Evolutionary conservation across 2,113 vertebrate genomes (phyloP), one percentile per base, ranked within the genome.

Genomic region (Menura novaehollandiae): DNA sequence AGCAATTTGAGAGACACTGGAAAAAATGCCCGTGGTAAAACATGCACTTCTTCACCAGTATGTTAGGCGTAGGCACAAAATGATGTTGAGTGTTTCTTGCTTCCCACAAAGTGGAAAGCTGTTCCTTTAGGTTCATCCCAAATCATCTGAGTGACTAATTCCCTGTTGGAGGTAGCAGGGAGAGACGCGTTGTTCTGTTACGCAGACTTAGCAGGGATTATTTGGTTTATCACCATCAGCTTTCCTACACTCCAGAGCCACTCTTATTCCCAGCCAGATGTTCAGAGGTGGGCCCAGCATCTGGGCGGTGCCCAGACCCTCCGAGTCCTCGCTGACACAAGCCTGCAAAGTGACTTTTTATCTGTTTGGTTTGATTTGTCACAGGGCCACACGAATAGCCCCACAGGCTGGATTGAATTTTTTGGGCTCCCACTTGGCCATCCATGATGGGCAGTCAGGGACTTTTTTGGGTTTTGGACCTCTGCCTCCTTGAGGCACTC

Each of bases 101-200:
- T 94, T 88, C 85, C 69, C 74, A 69, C 1, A 2, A 84, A 82
- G 41, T 46, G 49, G 47, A 89, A 83, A 88, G 60, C 66, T 93
- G 53, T 73, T 93, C 71, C 46, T 79, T 88, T 85, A 76, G 75
- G 91, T 92, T 95, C 85, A 80, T 89, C 93, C 79, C 72, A 37
- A 74, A 77, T 69, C 27, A 28, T 81, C 69, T 44, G 49, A 79
- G 69, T 85, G 87, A 91, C 72, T 91, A 60, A 92, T 69, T 79
- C 78, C 74, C 37, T 73, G 72, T 41, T 15, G 8, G 72, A 89
- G 59, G 58, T 41, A 79, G 53, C 62, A 39, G 78, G 66, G 85
- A 79, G 49, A 53, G 49, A 30, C 0, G 1, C 0, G 0, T 3
- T 72, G 43, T 21, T 32, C 44, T 75, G 73, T 47, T 89, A 3